Conservation (phyloP, 2,797 vertebrate genomes). For the Sebastes vulpes region DNA sequence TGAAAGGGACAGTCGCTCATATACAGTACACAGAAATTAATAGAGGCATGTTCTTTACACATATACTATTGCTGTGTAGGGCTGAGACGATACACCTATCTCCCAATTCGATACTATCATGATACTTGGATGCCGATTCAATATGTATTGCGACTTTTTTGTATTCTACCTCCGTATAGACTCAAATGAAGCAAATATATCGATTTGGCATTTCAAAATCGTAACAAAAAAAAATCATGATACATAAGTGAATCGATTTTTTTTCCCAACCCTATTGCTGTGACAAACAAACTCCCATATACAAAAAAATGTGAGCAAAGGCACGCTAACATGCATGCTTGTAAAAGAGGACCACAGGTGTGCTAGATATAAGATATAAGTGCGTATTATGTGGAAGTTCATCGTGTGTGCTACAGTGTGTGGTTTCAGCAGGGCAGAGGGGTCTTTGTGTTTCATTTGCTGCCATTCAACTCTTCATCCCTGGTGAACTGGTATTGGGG, state of each 20-base stretch:
- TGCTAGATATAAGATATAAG: conserved; percentile 3
- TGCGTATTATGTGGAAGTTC: neutral
- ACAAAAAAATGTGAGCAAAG: neutral
- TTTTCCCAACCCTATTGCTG: too few species aligned
- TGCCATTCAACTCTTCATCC: conserved; percentile 57
- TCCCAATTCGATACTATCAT: too few species aligned
- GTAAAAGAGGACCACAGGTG: conserved; percentile 43
- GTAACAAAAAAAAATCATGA: too few species aligned
- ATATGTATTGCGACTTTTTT: too few species aligned
- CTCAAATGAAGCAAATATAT: too few species aligned
- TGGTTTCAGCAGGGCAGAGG: conserved; percentile 27
- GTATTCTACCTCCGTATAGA: too few species aligned
- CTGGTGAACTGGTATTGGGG: conserved; percentile 61
- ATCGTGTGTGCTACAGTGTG: conserved; percentile 26
- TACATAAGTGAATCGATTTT: too few species aligned
- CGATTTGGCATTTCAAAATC: too few species aligned
- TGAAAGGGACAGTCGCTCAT: neutral
- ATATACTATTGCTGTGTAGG: neutral
- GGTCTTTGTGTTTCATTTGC: conserved; percentile 49
- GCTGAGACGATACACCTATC: too few species aligned
- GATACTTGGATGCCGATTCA: too few species aligned
- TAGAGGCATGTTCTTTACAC: neutral
- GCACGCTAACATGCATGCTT: neutral
- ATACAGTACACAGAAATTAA: neutral
- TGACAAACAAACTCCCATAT: neutral